A percentile compares a stretch with the other conserved stretches of the same genome.
Evolutionary conservation across 2,797 vertebrate genomes (phyloP).

Genomic region (Xenopus petersii): DNA sequence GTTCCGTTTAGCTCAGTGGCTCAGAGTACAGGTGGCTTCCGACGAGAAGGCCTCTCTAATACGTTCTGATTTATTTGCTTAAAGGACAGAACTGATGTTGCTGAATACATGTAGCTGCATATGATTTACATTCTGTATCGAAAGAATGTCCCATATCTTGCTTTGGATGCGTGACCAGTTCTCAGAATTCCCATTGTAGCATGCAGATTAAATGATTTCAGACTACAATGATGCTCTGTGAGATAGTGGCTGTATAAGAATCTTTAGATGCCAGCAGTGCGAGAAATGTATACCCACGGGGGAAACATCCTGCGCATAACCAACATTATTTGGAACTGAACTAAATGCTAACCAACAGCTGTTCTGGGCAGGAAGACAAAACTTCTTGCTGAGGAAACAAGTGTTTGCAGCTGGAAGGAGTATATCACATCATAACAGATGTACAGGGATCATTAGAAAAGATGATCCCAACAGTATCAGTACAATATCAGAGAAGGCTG

Average conservation of each 20-base stretch:
- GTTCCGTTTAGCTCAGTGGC: background rate
- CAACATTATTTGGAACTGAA: conserved; percentile 25
- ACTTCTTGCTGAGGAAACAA: conserved; percentile 2
- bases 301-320: conserved; percentile 6
- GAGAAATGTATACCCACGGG: conserved; percentile 15
- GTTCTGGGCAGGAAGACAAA: conserved; percentile 16
- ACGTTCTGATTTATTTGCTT: conserved; percentile 5
- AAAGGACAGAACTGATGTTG: background rate
- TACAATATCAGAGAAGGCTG: background rate
- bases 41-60: background rate
- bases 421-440: conserved; percentile 1
- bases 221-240: conserved; percentile 31
- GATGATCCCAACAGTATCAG: background rate
- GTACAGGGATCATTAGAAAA: background rate
- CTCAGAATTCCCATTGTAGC: conserved; percentile 18
- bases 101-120: background rate
- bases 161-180: background rate
- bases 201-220: conserved; percentile 29
- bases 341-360: conserved; percentile 39
- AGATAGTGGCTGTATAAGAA: conserved; percentile 5
- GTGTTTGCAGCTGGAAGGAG: conserved; percentile 18
- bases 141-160: conserved; percentile 14
- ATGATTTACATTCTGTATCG: background rate
- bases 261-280: conserved; percentile 17
- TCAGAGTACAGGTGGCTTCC: background rate